These are phyloP conservation scores for Lucilia sericata DNA, from an alignment of 1,140 invertebrate genomes.

Conservation along the genomic window DNA sequence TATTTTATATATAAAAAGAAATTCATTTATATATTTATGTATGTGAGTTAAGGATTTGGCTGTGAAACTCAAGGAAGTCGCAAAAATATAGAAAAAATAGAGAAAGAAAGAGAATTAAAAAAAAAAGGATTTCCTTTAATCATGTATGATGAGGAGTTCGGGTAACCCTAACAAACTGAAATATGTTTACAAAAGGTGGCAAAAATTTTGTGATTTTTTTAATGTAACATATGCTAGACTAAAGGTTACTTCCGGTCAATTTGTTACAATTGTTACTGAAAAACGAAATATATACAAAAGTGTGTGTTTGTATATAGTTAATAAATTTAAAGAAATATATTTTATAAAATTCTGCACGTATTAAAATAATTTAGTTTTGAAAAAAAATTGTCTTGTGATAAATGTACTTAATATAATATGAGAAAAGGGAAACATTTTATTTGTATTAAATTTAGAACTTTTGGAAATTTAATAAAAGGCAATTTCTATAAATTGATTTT, in stretches of 20 bases:
- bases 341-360: not conserved
- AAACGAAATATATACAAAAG: no score
- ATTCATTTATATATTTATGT: not conserved
- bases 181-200: conserved; percentile 28
- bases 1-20: conserved; percentile 30
- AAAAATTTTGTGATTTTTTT: conserved; percentile 23
- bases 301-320: not conserved
- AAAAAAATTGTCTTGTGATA: no score
- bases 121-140: conserved; percentile 39
- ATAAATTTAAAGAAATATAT: conserved; percentile 23
- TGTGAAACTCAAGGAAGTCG: not conserved
- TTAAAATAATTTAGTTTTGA: not conserved
- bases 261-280: conserved; percentile 31
- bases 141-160: not conserved
- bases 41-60: not conserved
- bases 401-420: no score
- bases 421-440: no score
- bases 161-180: conserved; percentile 23
- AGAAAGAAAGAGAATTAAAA: not conserved
- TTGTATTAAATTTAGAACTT: no score
- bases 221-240: conserved; percentile 40
- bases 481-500: no score
- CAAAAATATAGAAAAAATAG: not conserved
- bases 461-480: no score
- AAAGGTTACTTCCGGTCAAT: conserved; percentile 43